Percentiles rank a stretch among this genome's conserved stretches.
phyloP scores from a whole-genome alignment of 2,797 vertebrate genomes.

The Prunella strophiata region DNA sequence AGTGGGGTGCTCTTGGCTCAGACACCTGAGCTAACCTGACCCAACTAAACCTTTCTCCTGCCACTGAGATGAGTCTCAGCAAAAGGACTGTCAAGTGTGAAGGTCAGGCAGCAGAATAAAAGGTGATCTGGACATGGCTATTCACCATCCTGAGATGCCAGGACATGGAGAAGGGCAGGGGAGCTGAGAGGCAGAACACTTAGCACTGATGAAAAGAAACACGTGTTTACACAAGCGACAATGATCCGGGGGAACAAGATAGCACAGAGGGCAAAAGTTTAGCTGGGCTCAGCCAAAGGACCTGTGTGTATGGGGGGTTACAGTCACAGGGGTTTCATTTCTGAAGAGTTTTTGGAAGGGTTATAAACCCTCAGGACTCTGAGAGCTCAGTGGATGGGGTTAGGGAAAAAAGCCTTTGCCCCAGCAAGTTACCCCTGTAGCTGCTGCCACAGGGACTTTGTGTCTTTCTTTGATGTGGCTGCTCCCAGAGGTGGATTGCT shows the following conservation, averaged over 20 bases:
- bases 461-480: constrained; percentile 8
- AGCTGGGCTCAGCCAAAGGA: neutral
- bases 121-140: neutral
- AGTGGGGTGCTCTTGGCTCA: neutral
- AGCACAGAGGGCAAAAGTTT: constrained; percentile 46
- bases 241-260: constrained; percentile 46
- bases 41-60: constrained; percentile 29
- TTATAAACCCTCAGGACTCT: neutral
- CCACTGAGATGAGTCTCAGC: neutral
- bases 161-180: neutral
- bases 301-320: neutral
- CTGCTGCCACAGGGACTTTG: neutral
- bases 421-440: neutral
- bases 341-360: constrained; percentile 10
- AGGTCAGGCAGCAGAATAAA: neutral
- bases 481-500: neutral
- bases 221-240: constrained; percentile 35
- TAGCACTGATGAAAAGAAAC: constrained; percentile 50
- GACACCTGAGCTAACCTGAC: neutral
- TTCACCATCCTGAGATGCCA: neutral
- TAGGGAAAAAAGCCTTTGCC: neutral
- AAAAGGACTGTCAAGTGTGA: neutral
- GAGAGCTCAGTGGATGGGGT: neutral
- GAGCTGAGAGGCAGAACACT: neutral
- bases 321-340: neutral